Base-by-base conservation (phyloP, 2,113 vertebrate genomes). In the Cheilinus undulatus region DNA sequence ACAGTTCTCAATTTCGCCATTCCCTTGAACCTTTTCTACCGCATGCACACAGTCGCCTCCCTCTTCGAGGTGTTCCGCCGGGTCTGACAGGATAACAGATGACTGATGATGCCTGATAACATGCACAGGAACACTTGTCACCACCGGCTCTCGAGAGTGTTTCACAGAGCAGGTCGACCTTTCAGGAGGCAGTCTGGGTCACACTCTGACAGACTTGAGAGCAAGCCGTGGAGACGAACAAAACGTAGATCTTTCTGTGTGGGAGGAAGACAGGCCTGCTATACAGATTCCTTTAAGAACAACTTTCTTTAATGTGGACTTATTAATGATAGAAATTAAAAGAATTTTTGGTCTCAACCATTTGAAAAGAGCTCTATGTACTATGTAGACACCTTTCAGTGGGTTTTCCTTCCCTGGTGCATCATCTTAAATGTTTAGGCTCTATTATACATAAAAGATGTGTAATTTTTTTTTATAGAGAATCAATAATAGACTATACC, bases 1-100 rank as follows among this genome's bases (percentile, higher is more conserved):
- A 96, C 96, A 51, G 94, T 98, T 86, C 96, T 99, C 84, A 99
- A 98, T 91, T 95, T 99, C 60, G 96, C 96, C 0, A 95, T 99
- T 89, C 98, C 98, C 30, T 94, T 99, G 76, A 97, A 95, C 77
- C 96, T 99, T 89, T 99, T 99, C 92, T 99, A 99, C 85, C 95
- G 97, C 30, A 99, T 99, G 96, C 98, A 99, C 61, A 96, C 96
- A 49, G 96, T 97, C 32, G 96, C 96, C 71, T 96, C 96, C 0
- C 96, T 99, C 61, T 97, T 98, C 43, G 98, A 99, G 82, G 96
- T 99, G 78, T 98, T 96, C 84, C 94, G 94, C 83, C 95, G 94
- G 84, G 94, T 95, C 61, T 99, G 95, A 95, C 73, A 14, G 15
- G 48, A n/a, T 6, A 63, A 20, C 54, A 24, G 54, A 61, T 26